These are phyloP conservation scores for Sisyra nigra DNA, from an alignment of 2,888 invertebrate species.

Conservation along the genomic window DNA sequence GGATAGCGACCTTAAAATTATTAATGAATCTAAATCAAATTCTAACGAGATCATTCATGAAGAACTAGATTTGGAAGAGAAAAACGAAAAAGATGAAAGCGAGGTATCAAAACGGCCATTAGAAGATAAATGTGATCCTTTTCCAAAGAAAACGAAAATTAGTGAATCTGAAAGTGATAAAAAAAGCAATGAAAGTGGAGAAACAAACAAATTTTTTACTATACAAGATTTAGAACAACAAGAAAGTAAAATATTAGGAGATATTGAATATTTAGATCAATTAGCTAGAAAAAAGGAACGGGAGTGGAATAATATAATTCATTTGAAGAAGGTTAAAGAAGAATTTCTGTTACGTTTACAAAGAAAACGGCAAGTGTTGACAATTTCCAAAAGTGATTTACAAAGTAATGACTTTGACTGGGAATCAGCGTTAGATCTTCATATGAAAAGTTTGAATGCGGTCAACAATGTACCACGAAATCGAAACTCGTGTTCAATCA, in stretches of 20 bases:
- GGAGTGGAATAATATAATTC: slow-evolving; percentile 73
- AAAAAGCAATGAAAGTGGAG: background rate
- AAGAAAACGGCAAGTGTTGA: slow-evolving; percentile 47
- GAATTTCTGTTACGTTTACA: slow-evolving; percentile 58
- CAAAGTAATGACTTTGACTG: slow-evolving; percentile 8
- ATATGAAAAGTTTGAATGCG: slow-evolving; percentile 19
- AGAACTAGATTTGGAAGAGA: slow-evolving; percentile 11
- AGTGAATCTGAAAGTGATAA: slow-evolving; percentile 6
- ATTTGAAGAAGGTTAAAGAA: slow-evolving; percentile 70
- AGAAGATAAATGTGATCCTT: slow-evolving; percentile 9
- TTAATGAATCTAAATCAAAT: background rate
- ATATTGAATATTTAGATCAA: slow-evolving; percentile 54
- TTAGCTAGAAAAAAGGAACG: slow-evolving; percentile 66
- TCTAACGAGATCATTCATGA: slow-evolving; percentile 7
- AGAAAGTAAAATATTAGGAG: slow-evolving; percentile 44
- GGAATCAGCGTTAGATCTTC: slow-evolving; percentile 9
- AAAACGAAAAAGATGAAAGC: slow-evolving; percentile 12
- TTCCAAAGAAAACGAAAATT: slow-evolving; percentile 6
- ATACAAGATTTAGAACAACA: slow-evolving; percentile 36
- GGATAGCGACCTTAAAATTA: background rate
- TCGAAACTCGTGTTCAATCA: slow-evolving; percentile 2
- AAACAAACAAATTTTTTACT: slow-evolving; percentile 1
- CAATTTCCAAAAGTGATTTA: slow-evolving; percentile 14
- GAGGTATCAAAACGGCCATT: slow-evolving; percentile 10
- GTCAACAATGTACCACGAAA: slow-evolving; percentile 16